Evolutionary conservation across 2,797 vertebrate genomes (phyloP), one percentile per base, ranked within the genome.

Genomic region (Scolopax bukidnonensis): DNA sequence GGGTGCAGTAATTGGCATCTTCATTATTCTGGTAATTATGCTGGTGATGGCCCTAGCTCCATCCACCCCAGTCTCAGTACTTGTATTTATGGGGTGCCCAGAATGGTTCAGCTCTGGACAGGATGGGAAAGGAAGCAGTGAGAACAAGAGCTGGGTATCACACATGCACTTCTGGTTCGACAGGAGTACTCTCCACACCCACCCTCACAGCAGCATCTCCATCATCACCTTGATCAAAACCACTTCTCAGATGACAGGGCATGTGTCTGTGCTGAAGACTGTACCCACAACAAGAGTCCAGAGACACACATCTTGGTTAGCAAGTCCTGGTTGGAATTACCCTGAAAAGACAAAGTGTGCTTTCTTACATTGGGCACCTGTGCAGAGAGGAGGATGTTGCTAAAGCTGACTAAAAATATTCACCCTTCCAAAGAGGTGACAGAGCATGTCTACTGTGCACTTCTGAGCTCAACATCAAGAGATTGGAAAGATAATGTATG

Each of bases 301-400:
- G 25, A 4, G 1, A 20, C 5, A 18, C 10, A 18, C 0, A 0
- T 38, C 28, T 50, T 51, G 8, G 14, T 45, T 75, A 64, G 32
- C 32, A 36, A 86, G 17, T 41, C 15, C 33, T 41, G 8, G 12
- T 1, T 82, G 53, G 40, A 81, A 65, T 41, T 38, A 53, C 7
- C 18, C 25, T 90, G 32, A 67, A 80, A 76, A 84, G 10, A 81
- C 18, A 67, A 50, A n/a, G 14, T 3, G 17, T 53, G 53, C 4
- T 27, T 67, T 89, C 60, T 70, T 6, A 60, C 23, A 25, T 7
- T 14, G 28, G 41, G 47, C 10, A 28, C 12, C n/a, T 78, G 41
- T 25, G 15, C 40, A 85, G 50, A 45, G 21, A 70, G 41, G 25
- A 68, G 28, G 65, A 40, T 30, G n/a, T 25, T 73, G 51, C 51